Conservation (phyloP, 2,888 invertebrate species). For the Aphidius colemani region DNA sequence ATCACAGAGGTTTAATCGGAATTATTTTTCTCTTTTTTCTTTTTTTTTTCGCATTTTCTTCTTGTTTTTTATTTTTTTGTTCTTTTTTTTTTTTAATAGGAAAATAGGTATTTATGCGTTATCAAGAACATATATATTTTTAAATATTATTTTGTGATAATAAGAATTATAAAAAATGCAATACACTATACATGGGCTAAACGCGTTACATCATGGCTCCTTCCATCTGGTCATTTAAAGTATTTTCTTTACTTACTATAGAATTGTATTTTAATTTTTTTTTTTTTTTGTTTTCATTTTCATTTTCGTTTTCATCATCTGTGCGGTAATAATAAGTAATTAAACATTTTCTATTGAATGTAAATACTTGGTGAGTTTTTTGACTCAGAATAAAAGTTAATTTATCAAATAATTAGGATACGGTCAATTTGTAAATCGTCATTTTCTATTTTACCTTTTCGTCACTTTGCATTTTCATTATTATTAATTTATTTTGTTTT, state of each 20-base stretch:
- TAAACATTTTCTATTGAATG: slow-evolving; percentile 46
- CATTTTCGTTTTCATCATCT: slow-evolving; percentile 40
- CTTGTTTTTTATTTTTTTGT: slow-evolving; percentile 30
- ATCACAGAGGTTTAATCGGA: slow-evolving; percentile 60
- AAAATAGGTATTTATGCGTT: slow-evolving; percentile 59
- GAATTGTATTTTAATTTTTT: slow-evolving; percentile 42
- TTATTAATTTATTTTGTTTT: slow-evolving; percentile 18
- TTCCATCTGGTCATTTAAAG: slow-evolving; percentile 55
- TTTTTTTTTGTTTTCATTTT: slow-evolving; percentile 19
- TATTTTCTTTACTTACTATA: slow-evolving; percentile 39
- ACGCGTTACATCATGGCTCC: slow-evolving; percentile 58
- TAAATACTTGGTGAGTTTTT: slow-evolving; percentile 45
- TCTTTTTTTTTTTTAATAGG: slow-evolving; percentile 47
- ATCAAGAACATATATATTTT: slow-evolving; percentile 47
- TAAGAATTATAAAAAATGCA: slow-evolving; percentile 53
- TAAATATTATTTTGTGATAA: slow-evolving; percentile 20
- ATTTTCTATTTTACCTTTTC: slow-evolving; percentile 25
- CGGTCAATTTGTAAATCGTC: slow-evolving; percentile 26
- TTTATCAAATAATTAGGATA: slow-evolving; percentile 50
- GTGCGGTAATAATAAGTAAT: slow-evolving; percentile 57
- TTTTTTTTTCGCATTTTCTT: slow-evolving; percentile 33
- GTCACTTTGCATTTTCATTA: slow-evolving; percentile 29
- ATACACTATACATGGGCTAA: slow-evolving; percentile 59
- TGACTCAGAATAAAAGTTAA: slow-evolving; percentile 56
- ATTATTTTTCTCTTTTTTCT: slow-evolving; percentile 42